These are phyloP conservation scores for Pristionchus pacificus DNA, from an alignment of 1,140 invertebrate genomes.

Conservation along the genomic window DNA sequence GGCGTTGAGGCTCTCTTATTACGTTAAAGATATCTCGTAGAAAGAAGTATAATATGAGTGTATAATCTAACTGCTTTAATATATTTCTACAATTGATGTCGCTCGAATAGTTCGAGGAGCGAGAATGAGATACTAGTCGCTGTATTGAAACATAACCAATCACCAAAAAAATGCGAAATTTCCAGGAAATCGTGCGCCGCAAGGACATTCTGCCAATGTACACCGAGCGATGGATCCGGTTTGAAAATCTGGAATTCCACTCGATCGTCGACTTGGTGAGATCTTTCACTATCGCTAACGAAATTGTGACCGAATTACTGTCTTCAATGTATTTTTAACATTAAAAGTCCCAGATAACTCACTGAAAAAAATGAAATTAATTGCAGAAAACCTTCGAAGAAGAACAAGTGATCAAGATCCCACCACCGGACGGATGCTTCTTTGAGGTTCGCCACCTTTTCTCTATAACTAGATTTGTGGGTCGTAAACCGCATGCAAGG, in stretches of 20 bases:
- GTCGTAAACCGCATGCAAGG: too few species aligned
- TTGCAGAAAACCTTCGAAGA: constrained; percentile 76
- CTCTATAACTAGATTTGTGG: neutral
- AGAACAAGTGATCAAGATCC: constrained; percentile 86
- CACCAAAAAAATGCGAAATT: too few species aligned
- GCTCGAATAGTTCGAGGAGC: neutral
- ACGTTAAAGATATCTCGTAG: too few species aligned
- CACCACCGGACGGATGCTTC: constrained; percentile 96
- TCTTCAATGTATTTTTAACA: too few species aligned
- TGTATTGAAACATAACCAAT: too few species aligned
- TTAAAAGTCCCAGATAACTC: neutral
- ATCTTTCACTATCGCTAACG: too few species aligned
- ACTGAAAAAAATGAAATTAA: neutral
- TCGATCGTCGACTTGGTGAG: constrained; percentile 74
- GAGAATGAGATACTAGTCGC: neutral
- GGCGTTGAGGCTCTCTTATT: too few species aligned
- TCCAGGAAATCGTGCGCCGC: constrained; percentile 88
- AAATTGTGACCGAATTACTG: too few species aligned
- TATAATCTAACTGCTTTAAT: too few species aligned
- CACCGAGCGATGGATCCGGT: constrained; percentile 97
- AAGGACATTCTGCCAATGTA: constrained; percentile 98
- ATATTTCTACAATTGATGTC: too few species aligned
- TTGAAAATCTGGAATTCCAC: constrained; percentile 91
- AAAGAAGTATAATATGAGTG: too few species aligned
- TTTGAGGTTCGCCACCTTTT: constrained; percentile 67